Evolutionary conservation across 2,888 invertebrate genomes (phyloP).

Genomic region (Crossocerus cetratus): DNA sequence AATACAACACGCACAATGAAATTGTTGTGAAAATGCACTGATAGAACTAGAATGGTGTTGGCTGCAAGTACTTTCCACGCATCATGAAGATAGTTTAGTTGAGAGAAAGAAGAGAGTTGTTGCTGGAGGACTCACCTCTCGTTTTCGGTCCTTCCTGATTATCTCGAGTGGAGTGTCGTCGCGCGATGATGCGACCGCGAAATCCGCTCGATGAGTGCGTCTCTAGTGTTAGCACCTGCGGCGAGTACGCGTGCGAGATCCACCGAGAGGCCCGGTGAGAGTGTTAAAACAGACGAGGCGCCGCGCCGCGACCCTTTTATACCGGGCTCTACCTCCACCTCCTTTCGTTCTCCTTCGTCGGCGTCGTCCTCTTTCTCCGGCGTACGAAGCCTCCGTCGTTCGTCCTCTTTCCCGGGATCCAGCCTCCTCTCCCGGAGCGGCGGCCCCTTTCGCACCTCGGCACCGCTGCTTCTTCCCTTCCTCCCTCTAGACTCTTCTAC

Average conservation of each 20-base stretch:
- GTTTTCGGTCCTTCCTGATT: too few species aligned
- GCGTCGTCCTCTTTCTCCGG: constrained; percentile 49
- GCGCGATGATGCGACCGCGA: not conserved
- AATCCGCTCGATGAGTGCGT: not conserved
- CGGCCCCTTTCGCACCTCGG: not conserved
- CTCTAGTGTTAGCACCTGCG: constrained; percentile 18
- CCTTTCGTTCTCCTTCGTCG: constrained; percentile 58
- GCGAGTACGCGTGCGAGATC: constrained; percentile 55
- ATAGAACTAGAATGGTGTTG: too few species aligned
- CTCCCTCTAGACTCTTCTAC: not conserved
- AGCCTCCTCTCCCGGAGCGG: too few species aligned
- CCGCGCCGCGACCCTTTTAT: constrained; percentile 72
- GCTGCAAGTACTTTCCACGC: too few species aligned
- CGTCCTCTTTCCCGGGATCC: constrained; percentile 50
- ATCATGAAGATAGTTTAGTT: too few species aligned
- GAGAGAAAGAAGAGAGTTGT: too few species aligned
- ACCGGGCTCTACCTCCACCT: constrained; percentile 65
- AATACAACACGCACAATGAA: too few species aligned
- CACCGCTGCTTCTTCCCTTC: not conserved
- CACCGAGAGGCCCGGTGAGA: constrained; percentile 68
- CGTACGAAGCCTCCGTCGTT: constrained; percentile 4
- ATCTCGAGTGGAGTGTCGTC: not conserved
- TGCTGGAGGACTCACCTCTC: too few species aligned
- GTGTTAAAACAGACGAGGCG: constrained; percentile 75
- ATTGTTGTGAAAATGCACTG: too few species aligned